Conservation (phyloP, 2,113 vertebrate species). For the Gracilinanus agilis region DNA sequence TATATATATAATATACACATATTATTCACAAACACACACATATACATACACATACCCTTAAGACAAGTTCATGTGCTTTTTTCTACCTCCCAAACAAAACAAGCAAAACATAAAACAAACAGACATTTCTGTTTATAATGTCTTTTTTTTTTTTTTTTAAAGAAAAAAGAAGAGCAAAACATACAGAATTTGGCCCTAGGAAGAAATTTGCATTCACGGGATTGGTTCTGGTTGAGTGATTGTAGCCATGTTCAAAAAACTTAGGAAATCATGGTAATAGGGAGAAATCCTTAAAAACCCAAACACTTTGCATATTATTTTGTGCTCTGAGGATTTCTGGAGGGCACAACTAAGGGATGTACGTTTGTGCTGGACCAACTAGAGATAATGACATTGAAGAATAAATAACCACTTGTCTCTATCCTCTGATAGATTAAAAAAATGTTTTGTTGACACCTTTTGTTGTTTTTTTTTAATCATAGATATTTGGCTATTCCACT, state of each 20-base stretch:
- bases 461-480: too few species aligned
- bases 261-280: conserved; percentile 31
- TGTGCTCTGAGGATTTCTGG: conserved; percentile 13
- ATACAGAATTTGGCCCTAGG: conserved; percentile 5
- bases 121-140: conserved; percentile 37
- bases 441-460: not conserved
- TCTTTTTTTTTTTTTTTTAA: conserved; percentile 25
- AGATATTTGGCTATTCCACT: too few species aligned
- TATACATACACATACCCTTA: not conserved
- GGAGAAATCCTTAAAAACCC: conserved; percentile 23
- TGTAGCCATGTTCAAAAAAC: not conserved
- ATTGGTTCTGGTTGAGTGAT: not conserved
- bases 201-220: not conserved
- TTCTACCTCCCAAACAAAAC: not conserved
- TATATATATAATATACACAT: too few species aligned
- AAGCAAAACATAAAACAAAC: conserved; percentile 33
- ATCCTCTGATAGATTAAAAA: not conserved
- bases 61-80: conserved; percentile 18
- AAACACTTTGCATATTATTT: conserved; percentile 22
- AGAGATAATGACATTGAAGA: conserved; percentile 41
- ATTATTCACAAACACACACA: too few species aligned
- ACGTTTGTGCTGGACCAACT: conserved; percentile 35
- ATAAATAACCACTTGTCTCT: conserved; percentile 29
- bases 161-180: conserved; percentile 39
- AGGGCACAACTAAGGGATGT: conserved; percentile 30